Base-by-base conservation (phyloP, 2,888 invertebrate genomes). In the Drosophila setosimentum region DNA sequence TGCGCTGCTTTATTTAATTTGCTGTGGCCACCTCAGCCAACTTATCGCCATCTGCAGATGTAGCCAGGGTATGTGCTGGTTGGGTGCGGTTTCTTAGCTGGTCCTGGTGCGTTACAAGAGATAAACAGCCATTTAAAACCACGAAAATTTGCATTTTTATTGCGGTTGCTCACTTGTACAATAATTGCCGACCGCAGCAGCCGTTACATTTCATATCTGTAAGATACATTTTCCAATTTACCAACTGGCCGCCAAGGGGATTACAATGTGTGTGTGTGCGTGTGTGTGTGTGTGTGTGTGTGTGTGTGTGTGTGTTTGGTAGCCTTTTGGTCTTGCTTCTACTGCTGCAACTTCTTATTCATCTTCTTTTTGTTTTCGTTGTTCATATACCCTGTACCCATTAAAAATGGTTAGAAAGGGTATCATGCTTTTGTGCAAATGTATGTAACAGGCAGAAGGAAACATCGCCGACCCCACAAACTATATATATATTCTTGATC, bases 101-200 rank as follows among this genome's bases (percentile, higher is more conserved):
- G n/a, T n/a, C n/a, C n/a, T n/a, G 45, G 45, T 58, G 51, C 55
- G 51, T 57, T 32, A 32, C 57, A 8, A 32, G 65, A 76, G 77
- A 80, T 80, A 80, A 80, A 74, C 74, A 71, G 68, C 73, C 60
- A 77, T 76, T 76, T 79, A 59, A 80, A 77, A 55, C 62, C 57
- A 68, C 68, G 64, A 71, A 88, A 78, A 88, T 88, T 85, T 83
- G 85, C 88, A 84, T 84, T 87, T 85, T 84, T 87, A 87, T 84
- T 85, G 85, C 85, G 74, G 75, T 73, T 79, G 80, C 68, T 77
- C 77, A 87, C 79, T 83, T 87, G 85, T 77, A 87, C 79, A 81
- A 79, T 87, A 84, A 83, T 87, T 87, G 83, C 71, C 78, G 55
- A 58, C 78, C 58, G 67, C 69, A 62, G 70, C 75, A 73, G 69